Evolutionary conservation across 2,888 invertebrate species (phyloP).

Genomic region (Monoplex corrugatus): DNA sequence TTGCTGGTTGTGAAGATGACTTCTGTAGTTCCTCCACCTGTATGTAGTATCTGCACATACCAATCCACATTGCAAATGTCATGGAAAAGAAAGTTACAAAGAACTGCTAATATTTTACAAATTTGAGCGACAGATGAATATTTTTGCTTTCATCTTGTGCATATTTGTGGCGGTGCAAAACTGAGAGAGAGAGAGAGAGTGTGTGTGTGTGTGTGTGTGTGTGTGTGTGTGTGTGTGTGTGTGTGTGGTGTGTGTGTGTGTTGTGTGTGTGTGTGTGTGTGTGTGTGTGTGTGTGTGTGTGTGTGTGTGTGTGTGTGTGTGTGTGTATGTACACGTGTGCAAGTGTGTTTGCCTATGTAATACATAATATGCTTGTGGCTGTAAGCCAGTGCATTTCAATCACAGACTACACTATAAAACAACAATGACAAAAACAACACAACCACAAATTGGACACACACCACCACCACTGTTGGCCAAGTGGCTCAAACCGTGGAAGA

Average conservation of each 20-base stretch:
- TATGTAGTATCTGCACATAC: conserved; percentile 62
- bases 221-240: neutral
- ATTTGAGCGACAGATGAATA: neutral
- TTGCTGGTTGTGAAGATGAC: conserved; percentile 23
- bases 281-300: neutral
- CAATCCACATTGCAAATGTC: neutral
- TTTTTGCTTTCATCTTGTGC: neutral
- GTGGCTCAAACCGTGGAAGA: no score
- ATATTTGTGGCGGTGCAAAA: neutral
- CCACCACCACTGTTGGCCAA: no score
- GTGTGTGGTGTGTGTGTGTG: neutral
- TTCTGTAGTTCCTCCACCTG: conserved; percentile 66
- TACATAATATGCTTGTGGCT: no score
- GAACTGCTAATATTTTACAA: neutral
- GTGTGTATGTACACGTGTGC: neutral
- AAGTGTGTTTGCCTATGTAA: no score
- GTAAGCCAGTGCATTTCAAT: no score
- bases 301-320: neutral
- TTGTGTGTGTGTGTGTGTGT: neutral
- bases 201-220: neutral
- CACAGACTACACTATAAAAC: no score
- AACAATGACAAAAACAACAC: no score
- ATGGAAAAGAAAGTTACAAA: neutral
- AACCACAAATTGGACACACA: no score
- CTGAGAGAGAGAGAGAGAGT: neutral